Base-by-base conservation (phyloP, 2,888 invertebrate species). In the Eristalinus aeneus region DNA sequence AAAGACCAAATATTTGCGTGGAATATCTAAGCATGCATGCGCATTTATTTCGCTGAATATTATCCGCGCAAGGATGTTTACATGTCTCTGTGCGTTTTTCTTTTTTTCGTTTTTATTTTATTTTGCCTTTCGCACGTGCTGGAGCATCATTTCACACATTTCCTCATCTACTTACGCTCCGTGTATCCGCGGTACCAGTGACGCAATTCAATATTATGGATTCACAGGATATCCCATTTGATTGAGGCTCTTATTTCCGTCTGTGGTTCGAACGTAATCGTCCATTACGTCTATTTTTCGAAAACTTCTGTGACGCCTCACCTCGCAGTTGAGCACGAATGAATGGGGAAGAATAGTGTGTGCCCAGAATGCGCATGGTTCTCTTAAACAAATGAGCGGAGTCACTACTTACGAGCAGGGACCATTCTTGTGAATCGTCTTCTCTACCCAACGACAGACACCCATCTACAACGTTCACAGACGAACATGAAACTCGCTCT, bases 1-100 rank as follows among this genome's bases (percentile, higher is more conserved):
- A 71, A 71, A 46, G 36, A 27, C 22, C 71, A 71, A 71, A 71
- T 71, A 61, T 71, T 71, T 71, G 31, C 23, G 60, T 16, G 39
- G 60, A 61, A 58, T 71, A 31, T 61, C 20, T 61, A 31, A 71
- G 60, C 46, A 71, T 71, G 71, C 71, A 71, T 71, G 71, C 71
- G 71, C 60, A 69, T 69, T 69, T 58, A 58, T 58, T 69, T 58
- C 27, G 36, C 23, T 10, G 9, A 16, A 27, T 58, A 58, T 69
- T 69, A 69, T 58, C 69, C 36, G n/a, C 9, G 32, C 11, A 58
- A 69, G 58, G 69, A 69, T n/a, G 22, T 36, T 68, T 23, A 58
- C 56, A 27, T 12, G 1, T 16, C 8, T 1, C 16, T 46, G n/a
- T 16, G 5, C 8, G 16, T 46, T 46, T 46, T 8, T 46, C 4